Evolutionary conservation across 2,797 vertebrate species (phyloP).

Genomic region (Monodelphis domestica): DNA sequence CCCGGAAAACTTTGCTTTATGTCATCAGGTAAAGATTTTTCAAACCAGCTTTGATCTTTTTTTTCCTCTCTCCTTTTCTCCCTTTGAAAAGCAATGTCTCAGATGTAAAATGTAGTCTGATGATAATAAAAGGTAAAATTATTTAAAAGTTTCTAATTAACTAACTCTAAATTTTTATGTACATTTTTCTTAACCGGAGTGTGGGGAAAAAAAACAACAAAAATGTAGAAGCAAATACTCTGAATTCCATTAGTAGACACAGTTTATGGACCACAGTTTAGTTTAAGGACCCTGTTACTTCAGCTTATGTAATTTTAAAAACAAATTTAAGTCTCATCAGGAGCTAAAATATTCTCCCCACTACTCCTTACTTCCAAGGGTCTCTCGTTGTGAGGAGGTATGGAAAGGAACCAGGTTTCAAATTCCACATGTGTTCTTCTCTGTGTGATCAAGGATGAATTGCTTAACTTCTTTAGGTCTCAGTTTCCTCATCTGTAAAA

Average conservation of each 20-base stretch:
- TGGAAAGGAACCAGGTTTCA: neutral
- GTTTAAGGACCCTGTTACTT: neutral
- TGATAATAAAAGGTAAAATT: neutral
- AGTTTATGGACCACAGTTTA: neutral
- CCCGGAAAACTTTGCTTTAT: constrained; percentile 33
- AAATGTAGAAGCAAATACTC: neutral
- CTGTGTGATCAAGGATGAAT: neutral
- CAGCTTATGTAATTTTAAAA: neutral
- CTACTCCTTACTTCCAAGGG: neutral
- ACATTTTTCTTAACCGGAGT: neutral
- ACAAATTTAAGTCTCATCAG: neutral
- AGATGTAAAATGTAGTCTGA: neutral
- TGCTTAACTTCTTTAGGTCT: no score
- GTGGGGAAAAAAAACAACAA: neutral
- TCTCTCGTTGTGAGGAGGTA: neutral
- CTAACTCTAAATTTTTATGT: neutral
- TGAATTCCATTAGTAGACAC: neutral
- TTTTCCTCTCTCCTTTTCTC: neutral
- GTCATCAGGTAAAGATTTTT: constrained; percentile 55
- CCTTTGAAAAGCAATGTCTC: neutral
- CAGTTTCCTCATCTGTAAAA: no score
- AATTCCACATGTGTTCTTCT: neutral
- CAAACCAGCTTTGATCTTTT: constrained; percentile 4
- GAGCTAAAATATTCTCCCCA: neutral
- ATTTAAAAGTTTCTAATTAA: neutral